These are phyloP conservation scores for Kryptolebias marmoratus DNA, from an alignment of 2,113 vertebrate genomes.

Conservation along the genomic window DNA sequence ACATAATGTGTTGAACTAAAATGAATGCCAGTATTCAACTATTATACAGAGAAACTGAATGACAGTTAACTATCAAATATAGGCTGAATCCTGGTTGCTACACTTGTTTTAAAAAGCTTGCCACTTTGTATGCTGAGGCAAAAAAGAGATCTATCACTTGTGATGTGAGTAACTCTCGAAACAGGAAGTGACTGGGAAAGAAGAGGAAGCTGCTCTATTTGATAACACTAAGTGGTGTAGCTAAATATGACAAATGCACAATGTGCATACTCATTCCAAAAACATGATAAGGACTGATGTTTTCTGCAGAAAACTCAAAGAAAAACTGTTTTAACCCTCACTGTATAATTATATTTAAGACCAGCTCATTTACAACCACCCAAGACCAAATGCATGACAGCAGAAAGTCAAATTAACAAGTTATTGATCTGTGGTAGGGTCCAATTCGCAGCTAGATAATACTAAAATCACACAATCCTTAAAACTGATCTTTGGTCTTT, in stretches of 20 bases:
- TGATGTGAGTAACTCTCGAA: constrained; percentile 62
- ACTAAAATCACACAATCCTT: background rate
- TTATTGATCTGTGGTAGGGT: too few relatives aligned
- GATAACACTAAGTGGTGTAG: constrained; percentile 71
- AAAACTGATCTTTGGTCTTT: background rate
- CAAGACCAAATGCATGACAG: background rate
- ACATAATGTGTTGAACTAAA: too few relatives aligned
- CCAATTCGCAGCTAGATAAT: background rate
- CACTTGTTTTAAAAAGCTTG: background rate
- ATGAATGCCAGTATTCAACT: too few relatives aligned
- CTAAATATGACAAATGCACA: constrained; percentile 23
- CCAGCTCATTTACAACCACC: background rate
- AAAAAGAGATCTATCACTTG: constrained; percentile 17
- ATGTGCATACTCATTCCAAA: background rate
- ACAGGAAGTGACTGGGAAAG: constrained; percentile 79
- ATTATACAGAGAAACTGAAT: too few relatives aligned
- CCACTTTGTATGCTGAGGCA: background rate
- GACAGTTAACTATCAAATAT: background rate
- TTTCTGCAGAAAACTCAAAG: background rate
- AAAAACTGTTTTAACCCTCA: background rate
- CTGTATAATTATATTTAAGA: background rate
- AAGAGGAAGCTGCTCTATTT: constrained; percentile 78
- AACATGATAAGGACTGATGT: background rate
- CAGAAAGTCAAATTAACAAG: background rate
- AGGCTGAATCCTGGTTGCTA: background rate